These are phyloP conservation scores for Mixornis gularis DNA, from an alignment of 2,113 vertebrate species.

Conservation along the genomic window DNA sequence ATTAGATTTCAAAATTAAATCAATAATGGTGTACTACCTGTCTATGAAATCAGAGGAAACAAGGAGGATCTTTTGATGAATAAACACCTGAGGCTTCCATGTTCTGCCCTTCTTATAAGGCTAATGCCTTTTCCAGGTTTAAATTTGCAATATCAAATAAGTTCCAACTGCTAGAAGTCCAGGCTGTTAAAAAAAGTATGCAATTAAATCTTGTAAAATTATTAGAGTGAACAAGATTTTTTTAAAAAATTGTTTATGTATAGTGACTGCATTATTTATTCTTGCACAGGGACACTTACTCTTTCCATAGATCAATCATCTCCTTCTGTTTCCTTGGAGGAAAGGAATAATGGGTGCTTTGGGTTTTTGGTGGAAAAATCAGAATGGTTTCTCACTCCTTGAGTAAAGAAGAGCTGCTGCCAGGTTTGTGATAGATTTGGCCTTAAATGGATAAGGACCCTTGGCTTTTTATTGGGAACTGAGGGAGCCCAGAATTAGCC, in stretches of 20 bases:
- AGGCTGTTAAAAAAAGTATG: background rate
- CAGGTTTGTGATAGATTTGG: background rate
- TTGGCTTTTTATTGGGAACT: slow-evolving; percentile 1
- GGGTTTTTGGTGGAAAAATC: background rate
- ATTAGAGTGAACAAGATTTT: background rate
- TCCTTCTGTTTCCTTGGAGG: background rate
- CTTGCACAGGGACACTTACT: background rate
- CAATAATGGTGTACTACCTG: background rate
- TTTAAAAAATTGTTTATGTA: background rate
- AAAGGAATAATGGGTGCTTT: background rate
- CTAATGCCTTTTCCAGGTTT: background rate
- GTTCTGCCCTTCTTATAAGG: background rate
- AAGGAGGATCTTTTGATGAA: background rate
- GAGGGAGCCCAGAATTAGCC: slow-evolving; percentile 1
- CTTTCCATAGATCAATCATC: background rate
- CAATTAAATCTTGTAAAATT: background rate
- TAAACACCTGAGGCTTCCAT: background rate
- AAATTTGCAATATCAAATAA: background rate
- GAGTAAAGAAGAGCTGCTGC: background rate
- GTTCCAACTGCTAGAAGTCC: background rate
- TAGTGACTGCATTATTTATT: background rate
- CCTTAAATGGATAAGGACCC: slow-evolving; percentile 16
- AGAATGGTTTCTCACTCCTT: background rate
- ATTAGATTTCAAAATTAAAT: background rate
- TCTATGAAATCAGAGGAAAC: background rate